These are phyloP conservation scores for Syncerus caffer DNA, from an alignment of 2,797 vertebrate species.

Conservation along the genomic window DNA sequence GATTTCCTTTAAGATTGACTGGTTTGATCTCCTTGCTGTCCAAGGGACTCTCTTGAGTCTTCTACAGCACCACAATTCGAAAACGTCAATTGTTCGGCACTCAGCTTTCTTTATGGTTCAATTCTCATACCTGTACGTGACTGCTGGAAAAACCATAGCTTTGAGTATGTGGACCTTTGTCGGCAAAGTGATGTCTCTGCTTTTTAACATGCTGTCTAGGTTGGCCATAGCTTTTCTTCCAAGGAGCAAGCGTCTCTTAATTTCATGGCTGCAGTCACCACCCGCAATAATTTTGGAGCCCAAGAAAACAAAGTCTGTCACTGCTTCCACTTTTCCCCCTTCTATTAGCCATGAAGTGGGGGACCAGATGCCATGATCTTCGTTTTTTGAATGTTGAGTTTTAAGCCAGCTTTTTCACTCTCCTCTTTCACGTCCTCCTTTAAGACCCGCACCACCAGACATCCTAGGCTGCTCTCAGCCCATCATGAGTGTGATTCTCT, in stretches of 20 bases:
- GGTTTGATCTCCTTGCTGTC: background rate
- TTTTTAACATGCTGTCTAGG: background rate
- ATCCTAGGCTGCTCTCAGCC: background rate
- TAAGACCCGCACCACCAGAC: background rate
- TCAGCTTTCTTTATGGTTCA: background rate
- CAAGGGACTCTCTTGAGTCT: background rate
- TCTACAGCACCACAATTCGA: background rate
- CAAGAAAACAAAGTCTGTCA: background rate
- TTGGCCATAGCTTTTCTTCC: background rate
- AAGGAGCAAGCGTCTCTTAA: background rate
- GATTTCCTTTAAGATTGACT: background rate
- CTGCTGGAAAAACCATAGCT: background rate
- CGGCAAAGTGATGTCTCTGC: background rate
- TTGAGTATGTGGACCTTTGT: background rate
- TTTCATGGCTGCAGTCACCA: background rate
- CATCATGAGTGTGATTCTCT: background rate
- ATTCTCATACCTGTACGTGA: background rate
- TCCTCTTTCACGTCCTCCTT: background rate
- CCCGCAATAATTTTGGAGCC: background rate
- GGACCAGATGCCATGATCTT: background rate
- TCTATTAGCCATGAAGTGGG: background rate
- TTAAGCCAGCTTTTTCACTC: background rate
- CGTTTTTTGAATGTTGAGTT: background rate
- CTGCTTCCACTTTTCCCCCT: background rate
- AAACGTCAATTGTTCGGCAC: background rate